These are phyloP conservation scores for Microctenopoma steveboyesi DNA, from an alignment of 2,797 vertebrate species.

Conservation along the genomic window DNA sequence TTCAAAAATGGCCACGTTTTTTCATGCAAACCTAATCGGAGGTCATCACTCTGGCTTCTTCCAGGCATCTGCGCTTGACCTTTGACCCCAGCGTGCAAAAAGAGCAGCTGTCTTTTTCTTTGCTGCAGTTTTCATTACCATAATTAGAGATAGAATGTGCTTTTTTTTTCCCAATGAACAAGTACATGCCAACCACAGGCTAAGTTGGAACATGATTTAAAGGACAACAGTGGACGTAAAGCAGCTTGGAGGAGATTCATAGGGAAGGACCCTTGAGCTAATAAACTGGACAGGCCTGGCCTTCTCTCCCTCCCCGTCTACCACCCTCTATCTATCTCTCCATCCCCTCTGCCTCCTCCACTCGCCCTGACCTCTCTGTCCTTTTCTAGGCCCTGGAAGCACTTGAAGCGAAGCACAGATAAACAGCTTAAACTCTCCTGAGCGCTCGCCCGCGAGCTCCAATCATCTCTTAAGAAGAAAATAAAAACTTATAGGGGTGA, in stretches of 20 bases:
- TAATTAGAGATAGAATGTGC: slow-evolving; percentile 56
- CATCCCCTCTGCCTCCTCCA: slow-evolving; percentile 41
- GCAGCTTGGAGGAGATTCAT: slow-evolving; percentile 28
- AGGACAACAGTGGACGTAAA: slow-evolving; percentile 49
- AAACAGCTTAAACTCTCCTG: slow-evolving; percentile 80
- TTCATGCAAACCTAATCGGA: slow-evolving; percentile 29
- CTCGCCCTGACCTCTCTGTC: slow-evolving; percentile 76
- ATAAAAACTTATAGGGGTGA: slow-evolving; percentile 59
- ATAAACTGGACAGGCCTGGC: slow-evolving; percentile 47
- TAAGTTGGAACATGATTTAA: slow-evolving; percentile 39
- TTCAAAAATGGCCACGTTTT: slow-evolving; percentile 29
- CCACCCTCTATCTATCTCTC: slow-evolving; percentile 41
- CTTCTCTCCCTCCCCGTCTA: slow-evolving; percentile 45
- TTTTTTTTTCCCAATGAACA: slow-evolving; percentile 34
- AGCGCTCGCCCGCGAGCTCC: slow-evolving; percentile 72
- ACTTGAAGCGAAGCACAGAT: slow-evolving; percentile 77
- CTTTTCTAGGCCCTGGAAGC: slow-evolving; percentile 78
- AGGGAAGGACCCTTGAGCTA: slow-evolving; percentile 56
- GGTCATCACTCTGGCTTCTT: slow-evolving; percentile 40
- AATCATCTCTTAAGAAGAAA: slow-evolving; percentile 77
- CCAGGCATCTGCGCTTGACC: slow-evolving; percentile 52
- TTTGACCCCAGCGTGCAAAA: slow-evolving; percentile 47
- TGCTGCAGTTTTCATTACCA: slow-evolving; percentile 56
- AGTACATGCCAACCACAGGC: slow-evolving; percentile 41
- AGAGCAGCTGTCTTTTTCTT: slow-evolving; percentile 15